phyloP scores from a whole-genome alignment of 2,113 vertebrate species.

The Gymnarchus niloticus region DNA sequence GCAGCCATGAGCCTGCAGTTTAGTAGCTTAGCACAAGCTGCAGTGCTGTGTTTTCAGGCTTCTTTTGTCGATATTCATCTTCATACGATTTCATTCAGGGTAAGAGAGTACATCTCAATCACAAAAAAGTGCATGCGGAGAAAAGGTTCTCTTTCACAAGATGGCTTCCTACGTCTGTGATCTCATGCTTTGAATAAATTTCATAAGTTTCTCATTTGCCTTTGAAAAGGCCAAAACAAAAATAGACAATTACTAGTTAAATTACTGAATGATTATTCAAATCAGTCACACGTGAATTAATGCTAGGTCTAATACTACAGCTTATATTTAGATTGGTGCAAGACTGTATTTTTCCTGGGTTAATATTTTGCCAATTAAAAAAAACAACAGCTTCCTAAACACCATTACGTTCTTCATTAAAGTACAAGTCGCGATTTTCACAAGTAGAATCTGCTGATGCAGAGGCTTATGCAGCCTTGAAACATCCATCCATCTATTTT shows the following conservation, averaged over 20 bases:
- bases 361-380: background rate
- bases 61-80: background rate
- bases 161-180: background rate
- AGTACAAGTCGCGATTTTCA: constrained; percentile 32
- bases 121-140: background rate
- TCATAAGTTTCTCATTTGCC: constrained; percentile 6
- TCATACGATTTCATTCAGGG: background rate
- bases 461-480: background rate
- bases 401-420: constrained; percentile 24
- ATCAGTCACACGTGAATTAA: constrained; percentile 21
- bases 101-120: background rate
- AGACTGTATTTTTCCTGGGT: background rate
- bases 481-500: background rate
- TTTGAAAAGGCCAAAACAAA: constrained; percentile 10
- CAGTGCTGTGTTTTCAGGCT: background rate
- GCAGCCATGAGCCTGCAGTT: background rate
- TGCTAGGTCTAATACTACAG: background rate
- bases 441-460: constrained; percentile 21
- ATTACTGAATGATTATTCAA: constrained; percentile 11
- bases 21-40: background rate
- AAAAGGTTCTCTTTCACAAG: background rate
- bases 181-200: background rate
- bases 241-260: background rate
- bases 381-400: background rate
- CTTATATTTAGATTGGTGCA: background rate